These are phyloP conservation scores for Homarus americanus DNA, from an alignment of 1,140 invertebrate genomes.

Conservation along the genomic window DNA sequence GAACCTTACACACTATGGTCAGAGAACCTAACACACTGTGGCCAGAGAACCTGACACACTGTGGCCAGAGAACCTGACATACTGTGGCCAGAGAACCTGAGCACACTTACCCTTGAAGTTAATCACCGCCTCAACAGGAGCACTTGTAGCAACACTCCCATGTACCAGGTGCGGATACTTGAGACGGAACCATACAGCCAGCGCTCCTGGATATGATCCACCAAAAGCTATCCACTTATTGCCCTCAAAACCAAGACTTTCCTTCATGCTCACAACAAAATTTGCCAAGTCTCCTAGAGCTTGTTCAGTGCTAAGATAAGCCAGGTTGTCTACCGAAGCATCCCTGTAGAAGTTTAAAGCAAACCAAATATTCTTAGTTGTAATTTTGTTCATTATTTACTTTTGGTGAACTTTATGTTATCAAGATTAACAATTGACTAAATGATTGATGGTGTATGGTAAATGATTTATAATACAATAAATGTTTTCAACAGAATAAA, in stretches of 20 bases:
- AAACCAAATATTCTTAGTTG: too few species aligned
- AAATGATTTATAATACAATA: too few species aligned
- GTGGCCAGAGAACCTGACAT: too few species aligned
- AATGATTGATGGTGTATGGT: too few species aligned
- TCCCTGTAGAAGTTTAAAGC: slow-evolving; percentile 81
- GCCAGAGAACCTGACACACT: too few species aligned
- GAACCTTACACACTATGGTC: too few species aligned
- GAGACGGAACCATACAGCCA: slow-evolving; percentile 92
- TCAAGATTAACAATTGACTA: too few species aligned
- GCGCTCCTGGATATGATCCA: slow-evolving; percentile 93
- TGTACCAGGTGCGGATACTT: slow-evolving; percentile 95
- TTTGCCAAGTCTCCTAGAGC: slow-evolving; percentile 91
- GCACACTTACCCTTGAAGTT: slow-evolving; percentile 88
- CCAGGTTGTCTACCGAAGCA: slow-evolving; percentile 86
- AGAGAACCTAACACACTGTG: too few species aligned
- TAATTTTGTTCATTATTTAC: too few species aligned
- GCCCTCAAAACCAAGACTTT: slow-evolving; percentile 82
- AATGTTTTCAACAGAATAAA: not conserved
- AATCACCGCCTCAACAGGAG: slow-evolving; percentile 88
- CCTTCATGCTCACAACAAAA: slow-evolving; percentile 86
- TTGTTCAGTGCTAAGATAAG: slow-evolving; percentile 90
- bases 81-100: too few species aligned
- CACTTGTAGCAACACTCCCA: slow-evolving; percentile 91
- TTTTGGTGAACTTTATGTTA: too few species aligned
- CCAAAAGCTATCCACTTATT: slow-evolving; percentile 94